phyloP scores from a whole-genome alignment of 2,113 vertebrate species.

The Periophthalmodon schlosseri region DNA sequence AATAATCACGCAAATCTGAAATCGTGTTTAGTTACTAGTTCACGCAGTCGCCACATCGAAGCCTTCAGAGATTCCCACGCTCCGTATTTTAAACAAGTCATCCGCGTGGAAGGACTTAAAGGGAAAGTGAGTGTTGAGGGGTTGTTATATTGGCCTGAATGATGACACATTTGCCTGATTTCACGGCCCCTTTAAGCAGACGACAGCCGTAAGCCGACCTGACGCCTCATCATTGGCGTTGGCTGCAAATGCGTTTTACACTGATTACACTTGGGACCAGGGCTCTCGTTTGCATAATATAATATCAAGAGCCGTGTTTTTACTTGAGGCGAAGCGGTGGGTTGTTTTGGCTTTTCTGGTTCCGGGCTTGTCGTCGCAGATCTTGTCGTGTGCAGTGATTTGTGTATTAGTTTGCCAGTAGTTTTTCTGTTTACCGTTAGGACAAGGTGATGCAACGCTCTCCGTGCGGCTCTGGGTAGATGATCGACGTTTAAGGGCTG shows the following conservation, averaged over 20 bases:
- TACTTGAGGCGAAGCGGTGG: neutral
- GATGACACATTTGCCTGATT: conserved; percentile 38
- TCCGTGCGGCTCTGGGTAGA: too few relatives aligned
- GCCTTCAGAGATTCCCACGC: neutral
- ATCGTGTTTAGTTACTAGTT: neutral
- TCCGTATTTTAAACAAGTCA: conserved; percentile 15
- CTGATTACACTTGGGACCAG: conserved; percentile 32
- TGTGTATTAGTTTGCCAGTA: neutral
- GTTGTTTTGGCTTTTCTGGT: neutral
- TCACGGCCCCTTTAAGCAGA: conserved; percentile 48
- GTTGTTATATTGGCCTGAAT: conserved; percentile 28
- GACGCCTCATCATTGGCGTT: conserved; percentile 34
- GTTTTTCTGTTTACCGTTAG: neutral
- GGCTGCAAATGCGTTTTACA: conserved; percentile 35
- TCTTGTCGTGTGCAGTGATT: neutral
- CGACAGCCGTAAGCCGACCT: conserved; percentile 28
- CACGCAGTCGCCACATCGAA: neutral
- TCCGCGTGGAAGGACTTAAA: conserved; percentile 22
- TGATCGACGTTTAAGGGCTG: too few relatives aligned
- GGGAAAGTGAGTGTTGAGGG: conserved; percentile 2
- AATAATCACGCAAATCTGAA: too few relatives aligned
- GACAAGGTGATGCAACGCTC: neutral
- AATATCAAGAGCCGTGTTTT: conserved; percentile 22
- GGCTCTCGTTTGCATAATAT: conserved; percentile 31
- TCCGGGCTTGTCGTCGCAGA: neutral